A percentile compares a stretch with the other conserved stretches of the same genome.
Evolutionary conservation across 2,888 invertebrate genomes (phyloP).

Genomic region (Trichogramma dendrolimi): DNA sequence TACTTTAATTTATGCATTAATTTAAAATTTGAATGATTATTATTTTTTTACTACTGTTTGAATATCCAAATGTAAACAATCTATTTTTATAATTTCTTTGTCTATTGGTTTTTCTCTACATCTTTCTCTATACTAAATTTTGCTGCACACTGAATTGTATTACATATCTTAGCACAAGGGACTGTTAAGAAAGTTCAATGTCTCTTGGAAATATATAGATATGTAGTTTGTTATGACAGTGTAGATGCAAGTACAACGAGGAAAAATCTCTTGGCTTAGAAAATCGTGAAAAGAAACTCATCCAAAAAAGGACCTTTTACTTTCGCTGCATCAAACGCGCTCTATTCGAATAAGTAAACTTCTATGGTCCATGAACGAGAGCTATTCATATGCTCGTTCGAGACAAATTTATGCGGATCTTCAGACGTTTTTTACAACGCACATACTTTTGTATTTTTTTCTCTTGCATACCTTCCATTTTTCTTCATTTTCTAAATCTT

Average conservation of each 20-base stretch:
- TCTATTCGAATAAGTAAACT: constrained; percentile 43
- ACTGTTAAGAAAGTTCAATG: constrained; percentile 37
- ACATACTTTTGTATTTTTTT: neutral
- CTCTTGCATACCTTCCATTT: constrained; percentile 1
- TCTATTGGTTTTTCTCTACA: no score
- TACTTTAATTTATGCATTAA: no score
- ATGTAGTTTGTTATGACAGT: neutral
- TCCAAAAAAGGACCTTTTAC: neutral
- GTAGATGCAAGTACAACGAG: constrained; percentile 13
- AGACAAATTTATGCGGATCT: neutral
- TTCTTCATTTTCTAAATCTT: neutral
- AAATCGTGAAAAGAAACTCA: constrained; percentile 19
- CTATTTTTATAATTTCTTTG: no score
- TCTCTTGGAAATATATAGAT: constrained; percentile 28
- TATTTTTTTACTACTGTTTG: no score
- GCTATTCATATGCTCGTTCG: neutral
- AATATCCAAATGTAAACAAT: no score
- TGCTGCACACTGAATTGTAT: neutral
- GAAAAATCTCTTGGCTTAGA: constrained; percentile 21
- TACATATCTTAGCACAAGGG: constrained; percentile 12
- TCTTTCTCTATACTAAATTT: no score
- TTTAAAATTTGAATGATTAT: no score
- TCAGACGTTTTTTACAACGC: neutral
- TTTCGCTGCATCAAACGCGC: constrained; percentile 18
- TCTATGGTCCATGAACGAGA: constrained; percentile 18